Base-by-base conservation (phyloP, 1,140 invertebrate genomes). In the Drosophila mojavensis region DNA sequence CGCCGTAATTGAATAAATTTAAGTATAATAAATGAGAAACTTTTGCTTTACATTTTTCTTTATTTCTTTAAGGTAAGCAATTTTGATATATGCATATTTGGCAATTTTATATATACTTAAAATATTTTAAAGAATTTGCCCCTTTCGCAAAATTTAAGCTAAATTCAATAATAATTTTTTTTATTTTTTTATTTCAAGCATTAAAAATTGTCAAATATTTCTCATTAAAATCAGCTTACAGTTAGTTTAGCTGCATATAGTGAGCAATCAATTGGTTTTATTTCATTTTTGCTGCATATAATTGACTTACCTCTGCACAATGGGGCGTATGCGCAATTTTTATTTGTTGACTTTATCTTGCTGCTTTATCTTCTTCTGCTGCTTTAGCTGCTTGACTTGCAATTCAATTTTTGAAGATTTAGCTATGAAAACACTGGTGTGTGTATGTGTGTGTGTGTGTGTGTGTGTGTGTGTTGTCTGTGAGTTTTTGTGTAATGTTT, bases 361-460 rank as follows among this genome's bases (percentile, higher is more conserved):
- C 0, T 17, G 15, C 17, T 85, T 28, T 45, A 24, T 61, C 10
- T 13, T 4, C 3, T 50, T 7, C 17, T 50, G 45, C 72, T 81
- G 63, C 62, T 54, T 17, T 17, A 17, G 74, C 76, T 68, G 75
- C 79, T 60, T 74, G 60, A 80, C 83, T 88, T 88, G 66, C 83
- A 86, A 86, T 86, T 86, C 83, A 86, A 86, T 86, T 86, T 86
- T 82, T 69, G 60, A 80, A 54, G 51, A 86, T 86, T 86, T 86
- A 82, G 72, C 62, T 65, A 79, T 64, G 62, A 83, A 78, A 83
- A 77, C 62, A 79, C n/a, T 74, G 72, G 43, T 30, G 39, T 41
- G 26, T 33, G 53, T 71, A 45, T 78, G 63, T 63, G 24, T 45
- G 28, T 63, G 53, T 65, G 54, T 9, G 39, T 60, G 17, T 62